Percentiles rank a stretch among this genome's conserved stretches.
These are phyloP conservation scores for Ophraella communa DNA, from an alignment of 2,888 invertebrate species.

Conservation along the genomic window DNA sequence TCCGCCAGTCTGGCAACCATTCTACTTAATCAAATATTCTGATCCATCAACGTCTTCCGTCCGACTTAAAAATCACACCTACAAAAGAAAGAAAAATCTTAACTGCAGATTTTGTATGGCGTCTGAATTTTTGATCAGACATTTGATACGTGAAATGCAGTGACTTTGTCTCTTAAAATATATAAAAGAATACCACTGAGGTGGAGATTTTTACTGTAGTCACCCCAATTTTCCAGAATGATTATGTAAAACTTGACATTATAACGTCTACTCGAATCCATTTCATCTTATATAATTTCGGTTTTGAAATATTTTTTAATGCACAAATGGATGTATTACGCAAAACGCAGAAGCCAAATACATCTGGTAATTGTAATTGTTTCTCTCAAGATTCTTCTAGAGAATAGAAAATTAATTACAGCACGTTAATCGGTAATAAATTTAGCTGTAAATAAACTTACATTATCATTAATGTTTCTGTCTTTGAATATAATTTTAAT, in stretches of 20 bases:
- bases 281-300: conserved; percentile 22
- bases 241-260: conserved; percentile 35
- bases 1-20: background rate
- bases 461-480: too few relatives aligned
- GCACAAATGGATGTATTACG: background rate
- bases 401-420: too few relatives aligned
- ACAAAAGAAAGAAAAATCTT: conserved; percentile 20
- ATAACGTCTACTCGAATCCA: conserved; percentile 33
- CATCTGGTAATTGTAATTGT: too few relatives aligned
- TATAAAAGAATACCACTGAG: conserved; percentile 25
- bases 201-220: conserved; percentile 33
- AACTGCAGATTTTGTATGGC: conserved; percentile 18
- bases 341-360: background rate
- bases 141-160: conserved; percentile 32
- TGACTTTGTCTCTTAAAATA: conserved; percentile 24
- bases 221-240: conserved; percentile 39
- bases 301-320: conserved; percentile 2
- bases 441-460: too few relatives aligned
- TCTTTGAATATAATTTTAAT: too few relatives aligned
- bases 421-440: too few relatives aligned
- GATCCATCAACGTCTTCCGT: conserved; percentile 17
- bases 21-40: conserved; percentile 13
- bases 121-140: conserved; percentile 31
- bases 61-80: conserved; percentile 18
- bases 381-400: too few relatives aligned